Evolutionary conservation across 2,797 vertebrate genomes (phyloP).

Genomic region (Hydrolagus colliei): DNA sequence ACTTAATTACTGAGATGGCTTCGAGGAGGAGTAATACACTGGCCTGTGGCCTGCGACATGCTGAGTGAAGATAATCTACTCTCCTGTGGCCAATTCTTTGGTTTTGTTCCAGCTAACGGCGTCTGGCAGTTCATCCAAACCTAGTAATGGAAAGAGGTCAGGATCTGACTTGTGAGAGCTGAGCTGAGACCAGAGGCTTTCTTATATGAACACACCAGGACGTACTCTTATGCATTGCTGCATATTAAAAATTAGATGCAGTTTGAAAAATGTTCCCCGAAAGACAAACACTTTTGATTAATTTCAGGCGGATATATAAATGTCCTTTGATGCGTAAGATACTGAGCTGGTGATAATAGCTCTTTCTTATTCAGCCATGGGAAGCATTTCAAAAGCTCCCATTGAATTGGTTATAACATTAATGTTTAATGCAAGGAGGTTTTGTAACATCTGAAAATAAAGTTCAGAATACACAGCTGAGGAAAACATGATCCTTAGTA

Average conservation of each 20-base stretch:
- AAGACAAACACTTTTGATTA: neutral
- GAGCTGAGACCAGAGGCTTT: neutral
- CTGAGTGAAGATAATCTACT: no score
- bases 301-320: constrained; percentile 2
- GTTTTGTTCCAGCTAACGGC: no score
- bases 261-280: neutral
- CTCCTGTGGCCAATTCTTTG: no score
- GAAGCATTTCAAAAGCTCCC: neutral
- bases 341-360: neutral
- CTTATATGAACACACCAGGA: neutral
- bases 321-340: neutral
- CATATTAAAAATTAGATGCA: neutral
- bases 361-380: neutral
- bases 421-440: neutral
- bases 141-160: no score
- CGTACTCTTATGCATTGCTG: no score
- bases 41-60: no score
- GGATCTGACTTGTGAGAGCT: no score
- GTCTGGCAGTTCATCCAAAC: no score
- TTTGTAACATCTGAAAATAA: neutral
- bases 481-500: neutral
- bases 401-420: neutral
- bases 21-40: no score
- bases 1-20: no score
- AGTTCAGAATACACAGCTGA: no score